These are phyloP conservation scores for Zingel zingel DNA, from an alignment of 2,113 vertebrate species.

Conservation along the genomic window DNA sequence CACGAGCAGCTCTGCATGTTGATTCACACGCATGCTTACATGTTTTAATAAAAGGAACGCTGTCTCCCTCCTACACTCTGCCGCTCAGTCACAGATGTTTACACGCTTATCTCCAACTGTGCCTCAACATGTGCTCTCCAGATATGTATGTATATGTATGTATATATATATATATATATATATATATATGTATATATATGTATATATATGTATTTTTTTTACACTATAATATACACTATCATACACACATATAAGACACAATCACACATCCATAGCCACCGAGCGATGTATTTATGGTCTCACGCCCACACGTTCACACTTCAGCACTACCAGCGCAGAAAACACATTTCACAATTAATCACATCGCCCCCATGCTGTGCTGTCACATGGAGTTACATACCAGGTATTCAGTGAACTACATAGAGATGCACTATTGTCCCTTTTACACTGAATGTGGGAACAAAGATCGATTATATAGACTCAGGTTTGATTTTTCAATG, in stretches of 20 bases:
- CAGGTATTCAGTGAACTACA: conserved; percentile 60
- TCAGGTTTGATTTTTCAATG: background rate
- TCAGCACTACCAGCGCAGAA: conserved; percentile 64
- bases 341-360: conserved; percentile 77
- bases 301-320: conserved; percentile 77
- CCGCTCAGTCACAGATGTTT: conserved; percentile 78
- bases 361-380: conserved; percentile 59
- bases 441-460: conserved; percentile 43
- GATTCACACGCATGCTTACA: conserved; percentile 39
- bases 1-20: conserved; percentile 32
- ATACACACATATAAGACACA: conserved; percentile 66
- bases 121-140: conserved; percentile 72
- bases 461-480: conserved; percentile 28
- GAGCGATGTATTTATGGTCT: conserved; percentile 75
- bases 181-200: too few species aligned
- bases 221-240: conserved; percentile 39
- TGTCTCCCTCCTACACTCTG: conserved; percentile 66
- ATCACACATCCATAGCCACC: conserved; percentile 64
- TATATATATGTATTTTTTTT: too few species aligned
- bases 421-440: conserved; percentile 62
- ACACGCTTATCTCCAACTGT: conserved; percentile 77
- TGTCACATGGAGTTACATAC: conserved; percentile 75
- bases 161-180: too few species aligned
- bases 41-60: conserved; percentile 57
- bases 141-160: too few species aligned